A percentile compares a stretch with the other conserved stretches of the same genome.
Evolutionary conservation across 2,888 invertebrate genomes (phyloP).

Genomic region (Eucera pruinosa): DNA sequence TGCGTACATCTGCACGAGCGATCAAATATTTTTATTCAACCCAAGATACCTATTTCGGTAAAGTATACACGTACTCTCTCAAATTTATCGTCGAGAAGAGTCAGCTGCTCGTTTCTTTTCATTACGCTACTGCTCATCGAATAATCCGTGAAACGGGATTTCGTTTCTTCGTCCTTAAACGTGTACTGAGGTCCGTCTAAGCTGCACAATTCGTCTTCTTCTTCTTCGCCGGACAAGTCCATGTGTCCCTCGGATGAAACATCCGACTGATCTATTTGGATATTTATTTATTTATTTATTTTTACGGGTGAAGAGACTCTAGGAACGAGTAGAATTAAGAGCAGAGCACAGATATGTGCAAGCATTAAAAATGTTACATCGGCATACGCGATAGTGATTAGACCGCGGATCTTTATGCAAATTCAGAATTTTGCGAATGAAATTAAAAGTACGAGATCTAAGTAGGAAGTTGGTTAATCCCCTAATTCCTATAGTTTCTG

Average conservation of each 20-base stretch:
- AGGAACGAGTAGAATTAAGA: too few relatives aligned
- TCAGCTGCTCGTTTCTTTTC: conserved; percentile 92
- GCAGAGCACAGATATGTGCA: too few relatives aligned
- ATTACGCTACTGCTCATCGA: conserved; percentile 97
- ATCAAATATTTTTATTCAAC: neutral
- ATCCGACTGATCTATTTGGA: conserved; percentile 84
- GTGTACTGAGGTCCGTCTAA: conserved; percentile 84
- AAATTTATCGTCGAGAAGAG: conserved; percentile 93
- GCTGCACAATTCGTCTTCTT: conserved; percentile 84
- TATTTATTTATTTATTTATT: too few relatives aligned
- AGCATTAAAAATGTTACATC: too few relatives aligned
- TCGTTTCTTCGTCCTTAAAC: conserved; percentile 90
- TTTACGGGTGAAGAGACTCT: too few relatives aligned
- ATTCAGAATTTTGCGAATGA: too few relatives aligned
- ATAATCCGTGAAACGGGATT: conserved; percentile 95
- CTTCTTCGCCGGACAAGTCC: conserved; percentile 78
- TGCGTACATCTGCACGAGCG: conserved; percentile 87
- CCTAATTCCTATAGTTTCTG: too few relatives aligned
- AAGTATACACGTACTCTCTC: conserved; percentile 88
- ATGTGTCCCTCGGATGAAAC: conserved; percentile 73
- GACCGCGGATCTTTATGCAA: too few relatives aligned
- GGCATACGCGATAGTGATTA: too few relatives aligned
- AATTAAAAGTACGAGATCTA: too few relatives aligned
- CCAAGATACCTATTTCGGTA: neutral
- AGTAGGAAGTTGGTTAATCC: too few relatives aligned